Evolutionary conservation across 1,140 invertebrate species (phyloP).

Genomic region (Eufriesea mexicana): DNA sequence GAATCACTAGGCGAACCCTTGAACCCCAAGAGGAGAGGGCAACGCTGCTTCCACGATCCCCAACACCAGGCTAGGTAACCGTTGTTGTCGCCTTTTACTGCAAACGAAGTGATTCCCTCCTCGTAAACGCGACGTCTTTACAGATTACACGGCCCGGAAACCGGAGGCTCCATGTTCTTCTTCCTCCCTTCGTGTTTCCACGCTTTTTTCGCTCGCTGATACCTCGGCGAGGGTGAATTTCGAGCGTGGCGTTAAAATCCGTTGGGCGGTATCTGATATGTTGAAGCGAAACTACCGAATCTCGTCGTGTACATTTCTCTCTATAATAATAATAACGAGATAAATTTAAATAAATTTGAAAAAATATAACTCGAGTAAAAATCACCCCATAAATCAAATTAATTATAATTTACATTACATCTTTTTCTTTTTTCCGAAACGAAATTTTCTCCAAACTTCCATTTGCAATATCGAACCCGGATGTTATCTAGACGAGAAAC

Average conservation of each 20-base stretch:
- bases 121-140: constrained; percentile 80
- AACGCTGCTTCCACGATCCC: constrained; percentile 40
- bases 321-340: too few species aligned
- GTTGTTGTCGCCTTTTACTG: constrained; percentile 81
- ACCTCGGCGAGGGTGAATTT: background rate
- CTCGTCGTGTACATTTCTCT: too few species aligned
- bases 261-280: too few species aligned
- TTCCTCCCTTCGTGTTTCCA: background rate
- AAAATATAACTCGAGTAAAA: too few species aligned
- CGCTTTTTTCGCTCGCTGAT: background rate
- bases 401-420: too few species aligned
- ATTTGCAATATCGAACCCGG: too few species aligned
- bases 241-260: background rate
- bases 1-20: constrained; percentile 71
- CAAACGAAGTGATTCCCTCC: constrained; percentile 82
- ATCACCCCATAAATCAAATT: too few species aligned
- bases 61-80: constrained; percentile 56
- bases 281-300: too few species aligned
- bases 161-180: constrained; percentile 30
- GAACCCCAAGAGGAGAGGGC: constrained; percentile 51
- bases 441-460: too few species aligned
- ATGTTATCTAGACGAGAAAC: too few species aligned
- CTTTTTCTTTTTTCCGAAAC: too few species aligned
- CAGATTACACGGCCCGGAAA: constrained; percentile 69
- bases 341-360: too few species aligned